Conservation (phyloP, 2,888 invertebrate species). For the Macrosiphum euphorbiae region DNA sequence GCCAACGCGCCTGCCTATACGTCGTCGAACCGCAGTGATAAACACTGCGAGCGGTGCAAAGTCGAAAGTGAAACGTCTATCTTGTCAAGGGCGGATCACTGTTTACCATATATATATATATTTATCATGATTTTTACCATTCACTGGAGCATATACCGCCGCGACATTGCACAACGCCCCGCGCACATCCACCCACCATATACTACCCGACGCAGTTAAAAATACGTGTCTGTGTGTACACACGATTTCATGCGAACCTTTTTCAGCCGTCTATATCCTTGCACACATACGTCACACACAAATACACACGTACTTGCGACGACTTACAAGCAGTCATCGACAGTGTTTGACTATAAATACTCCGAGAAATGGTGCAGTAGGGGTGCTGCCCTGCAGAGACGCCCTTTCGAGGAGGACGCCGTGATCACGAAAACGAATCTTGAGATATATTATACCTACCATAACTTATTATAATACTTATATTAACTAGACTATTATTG, state of each 20-base stretch:
- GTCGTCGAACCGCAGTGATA: slow-evolving; percentile 15
- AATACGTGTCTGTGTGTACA: neutral
- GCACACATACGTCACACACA: neutral
- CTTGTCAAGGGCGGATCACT: slow-evolving; percentile 49
- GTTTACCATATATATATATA: neutral
- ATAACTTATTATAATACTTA: neutral
- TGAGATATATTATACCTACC: neutral
- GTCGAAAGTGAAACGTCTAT: slow-evolving; percentile 55
- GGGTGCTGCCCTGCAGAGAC: neutral
- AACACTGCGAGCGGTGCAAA: neutral
- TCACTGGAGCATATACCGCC: slow-evolving; percentile 47
- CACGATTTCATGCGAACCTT: slow-evolving; percentile 46
- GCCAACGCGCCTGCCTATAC: neutral
- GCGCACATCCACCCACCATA: neutral
- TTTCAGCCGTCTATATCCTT: slow-evolving; percentile 19
- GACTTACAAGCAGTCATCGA: neutral
- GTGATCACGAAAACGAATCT: neutral
- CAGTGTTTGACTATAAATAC: neutral
- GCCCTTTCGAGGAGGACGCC: neutral
- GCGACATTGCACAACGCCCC: slow-evolving; percentile 41
- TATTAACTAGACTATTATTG: neutral
- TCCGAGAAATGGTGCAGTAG: neutral
- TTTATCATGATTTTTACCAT: slow-evolving; percentile 20
- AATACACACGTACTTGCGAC: neutral
- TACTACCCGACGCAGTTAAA: neutral